Base-by-base conservation (phyloP, 2,888 invertebrate species). In the Euphydryas editha region DNA sequence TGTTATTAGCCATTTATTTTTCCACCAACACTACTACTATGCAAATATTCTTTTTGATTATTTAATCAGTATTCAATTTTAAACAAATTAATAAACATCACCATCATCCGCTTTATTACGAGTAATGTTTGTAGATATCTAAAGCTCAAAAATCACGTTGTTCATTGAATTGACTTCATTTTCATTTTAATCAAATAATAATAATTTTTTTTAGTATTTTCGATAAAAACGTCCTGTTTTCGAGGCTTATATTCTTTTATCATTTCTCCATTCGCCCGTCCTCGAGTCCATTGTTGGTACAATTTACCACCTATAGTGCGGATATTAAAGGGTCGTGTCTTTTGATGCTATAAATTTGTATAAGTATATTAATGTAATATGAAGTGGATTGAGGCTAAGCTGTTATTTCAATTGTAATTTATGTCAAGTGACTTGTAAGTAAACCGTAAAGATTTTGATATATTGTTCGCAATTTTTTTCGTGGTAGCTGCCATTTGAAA, bases 251-350 rank as follows among this genome's bases (percentile, higher is more conserved):
- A 36, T 54, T 36, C 49, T 54, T 30, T 62, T 46, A 62, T 62
- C 46, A 67, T 62, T 59, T 62, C 46, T 59, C 37, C 60, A 56
- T 56, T 61, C 63, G 39, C 24, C 24, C 54, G 37, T 36, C 47
- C 67, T 51, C 20, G 46, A 56, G 39, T 44, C 46, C 60, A 60
- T 59, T 60, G 70, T 55, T 42, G 57, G 46, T 51, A 63, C 70
- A 70, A 70, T 79, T 79, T 79, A 77, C 76, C 78, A 75, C 68
- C 70, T 68, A 73, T 62, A 49, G 56, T 55, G 71, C 60, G 56
- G 68, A 64, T 72, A 73, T 69, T 72, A 72, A 68, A 68, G 67
- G 57, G 70, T 67, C 76, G 67, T 69, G 71, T 73, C 24, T 73
- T 62, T 59, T 57, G 68, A 65, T 70, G 51, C 62, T 65, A 68